A percentile compares a stretch with the other conserved stretches of the same genome.
These are phyloP conservation scores for Drosophila buzzatii DNA, from an alignment of 2,888 invertebrate genomes.

Conservation along the genomic window DNA sequence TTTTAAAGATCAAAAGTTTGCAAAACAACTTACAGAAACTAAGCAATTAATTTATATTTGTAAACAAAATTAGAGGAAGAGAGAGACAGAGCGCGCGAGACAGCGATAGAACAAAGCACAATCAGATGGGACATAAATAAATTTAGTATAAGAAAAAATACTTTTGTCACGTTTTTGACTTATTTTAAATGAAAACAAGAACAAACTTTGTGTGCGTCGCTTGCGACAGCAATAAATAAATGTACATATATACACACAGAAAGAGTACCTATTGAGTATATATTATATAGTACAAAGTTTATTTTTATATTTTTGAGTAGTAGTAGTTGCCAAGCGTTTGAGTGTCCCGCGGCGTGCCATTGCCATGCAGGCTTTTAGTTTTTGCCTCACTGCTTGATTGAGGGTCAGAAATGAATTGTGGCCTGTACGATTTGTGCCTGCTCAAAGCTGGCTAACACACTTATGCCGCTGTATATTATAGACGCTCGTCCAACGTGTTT, in stretches of 20 bases:
- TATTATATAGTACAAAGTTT: slow-evolving; percentile 13
- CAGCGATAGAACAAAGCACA: not conserved
- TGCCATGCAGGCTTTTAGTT: slow-evolving; percentile 13
- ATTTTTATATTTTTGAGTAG: slow-evolving; percentile 32
- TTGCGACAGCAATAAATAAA: slow-evolving; percentile 18
- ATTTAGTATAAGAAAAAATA: slow-evolving; percentile 26
- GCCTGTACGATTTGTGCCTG: slow-evolving; percentile 2
- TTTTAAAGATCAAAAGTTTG: slow-evolving; percentile 6
- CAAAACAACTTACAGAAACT: slow-evolving; percentile 6
- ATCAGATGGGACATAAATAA: slow-evolving; percentile 31
- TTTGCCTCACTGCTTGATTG: slow-evolving; percentile 30
- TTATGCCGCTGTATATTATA: not conserved
- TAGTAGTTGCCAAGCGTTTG: slow-evolving; percentile 50
- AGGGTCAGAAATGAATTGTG: slow-evolving; percentile 38
- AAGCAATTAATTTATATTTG: not conserved
- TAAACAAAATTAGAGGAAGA: slow-evolving; percentile 17
- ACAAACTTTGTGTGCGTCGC: slow-evolving; percentile 18
- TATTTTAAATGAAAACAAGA: slow-evolving; percentile 39
- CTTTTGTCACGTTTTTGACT: slow-evolving; percentile 72
- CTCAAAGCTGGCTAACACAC: slow-evolving; percentile 2
- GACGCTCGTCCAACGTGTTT: slow-evolving; percentile 39
- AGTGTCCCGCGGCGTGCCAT: slow-evolving; percentile 18
- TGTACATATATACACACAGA: not conserved
- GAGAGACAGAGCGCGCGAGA: no score
- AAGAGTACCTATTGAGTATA: slow-evolving; percentile 21